These are phyloP conservation scores for Prostheceraeus crozeri DNA, from an alignment of 2,888 invertebrate species.

Conservation along the genomic window DNA sequence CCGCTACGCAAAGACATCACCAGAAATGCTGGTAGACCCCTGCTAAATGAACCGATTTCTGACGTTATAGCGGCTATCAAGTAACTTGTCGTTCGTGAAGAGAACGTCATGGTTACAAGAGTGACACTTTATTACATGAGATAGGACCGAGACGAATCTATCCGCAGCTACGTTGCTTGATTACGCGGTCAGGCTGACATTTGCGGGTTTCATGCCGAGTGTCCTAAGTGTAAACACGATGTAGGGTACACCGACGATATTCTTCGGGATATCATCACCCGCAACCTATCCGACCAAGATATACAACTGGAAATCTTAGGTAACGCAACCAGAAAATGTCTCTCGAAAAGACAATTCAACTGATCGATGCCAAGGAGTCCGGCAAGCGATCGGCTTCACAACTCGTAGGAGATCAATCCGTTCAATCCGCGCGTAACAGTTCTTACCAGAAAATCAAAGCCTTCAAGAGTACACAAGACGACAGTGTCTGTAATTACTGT, in stretches of 20 bases:
- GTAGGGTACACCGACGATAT: constrained; percentile 38
- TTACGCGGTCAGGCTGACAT: constrained; percentile 42
- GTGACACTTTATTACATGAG: constrained; percentile 37
- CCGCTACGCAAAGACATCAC: neutral
- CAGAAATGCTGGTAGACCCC: too few species aligned
- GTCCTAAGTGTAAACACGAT: constrained; percentile 34
- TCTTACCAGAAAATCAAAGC: too few species aligned
- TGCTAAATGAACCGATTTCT: constrained; percentile 34
- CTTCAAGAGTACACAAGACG: too few species aligned
- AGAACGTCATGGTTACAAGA: constrained; percentile 40
- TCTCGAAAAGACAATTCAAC: neutral
- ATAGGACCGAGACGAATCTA: constrained; percentile 42
- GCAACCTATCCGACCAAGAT: neutral
- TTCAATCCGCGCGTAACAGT: too few species aligned
- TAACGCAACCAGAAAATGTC: constrained; percentile 11
- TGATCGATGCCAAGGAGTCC: constrained; percentile 11
- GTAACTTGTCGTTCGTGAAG: constrained; percentile 37
- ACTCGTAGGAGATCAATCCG: too few species aligned
- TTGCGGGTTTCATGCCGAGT: constrained; percentile 37
- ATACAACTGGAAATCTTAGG: constrained; percentile 26
- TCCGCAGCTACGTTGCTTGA: constrained; percentile 41
- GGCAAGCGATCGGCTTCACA: constrained; percentile 24
- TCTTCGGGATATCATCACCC: constrained; percentile 9
- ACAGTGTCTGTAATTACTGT: constrained; percentile 17
- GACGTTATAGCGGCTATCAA: constrained; percentile 39